Percentiles rank a stretch among this genome's conserved stretches.
Conservation (phyloP, 2,113 vertebrate species). For the Atherinomorus stipes region DNA sequence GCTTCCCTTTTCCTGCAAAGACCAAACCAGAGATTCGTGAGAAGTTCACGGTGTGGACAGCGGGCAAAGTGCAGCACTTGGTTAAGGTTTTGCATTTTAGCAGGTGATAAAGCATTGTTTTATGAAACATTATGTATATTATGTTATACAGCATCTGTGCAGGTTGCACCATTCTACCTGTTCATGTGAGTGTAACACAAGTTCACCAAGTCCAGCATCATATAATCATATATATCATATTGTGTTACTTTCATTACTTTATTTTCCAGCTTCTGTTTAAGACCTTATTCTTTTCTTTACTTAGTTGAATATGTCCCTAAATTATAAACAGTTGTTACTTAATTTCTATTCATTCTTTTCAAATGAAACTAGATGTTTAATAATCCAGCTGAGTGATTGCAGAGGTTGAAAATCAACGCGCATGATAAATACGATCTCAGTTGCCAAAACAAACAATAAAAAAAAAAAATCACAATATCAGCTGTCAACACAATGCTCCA, state of each 20-base stretch:
- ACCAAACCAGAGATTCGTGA: slow-evolving; percentile 20
- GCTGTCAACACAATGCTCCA: neutral
- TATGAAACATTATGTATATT: neutral
- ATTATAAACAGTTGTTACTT: neutral
- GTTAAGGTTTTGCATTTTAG: no score
- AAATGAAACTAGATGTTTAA: no score
- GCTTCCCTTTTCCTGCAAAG: slow-evolving; percentile 90
- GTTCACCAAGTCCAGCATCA: no score
- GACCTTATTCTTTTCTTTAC: neutral
- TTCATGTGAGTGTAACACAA: no score
- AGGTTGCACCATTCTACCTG: no score
- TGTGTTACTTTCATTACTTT: no score
- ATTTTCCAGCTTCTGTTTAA: neutral
- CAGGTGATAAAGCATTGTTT: neutral
- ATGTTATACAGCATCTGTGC: no score
- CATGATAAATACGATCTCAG: neutral
- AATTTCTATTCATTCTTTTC: no score
- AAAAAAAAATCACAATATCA: neutral
- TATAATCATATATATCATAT: no score
- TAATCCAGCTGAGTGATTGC: no score
- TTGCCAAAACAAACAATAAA: no score
- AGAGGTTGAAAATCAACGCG: neutral
- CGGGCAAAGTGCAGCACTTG: neutral
- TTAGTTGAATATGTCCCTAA: neutral
- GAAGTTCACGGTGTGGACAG: neutral